phyloP scores from a whole-genome alignment of 2,113 vertebrate genomes.

The Pogona vitticeps region DNA sequence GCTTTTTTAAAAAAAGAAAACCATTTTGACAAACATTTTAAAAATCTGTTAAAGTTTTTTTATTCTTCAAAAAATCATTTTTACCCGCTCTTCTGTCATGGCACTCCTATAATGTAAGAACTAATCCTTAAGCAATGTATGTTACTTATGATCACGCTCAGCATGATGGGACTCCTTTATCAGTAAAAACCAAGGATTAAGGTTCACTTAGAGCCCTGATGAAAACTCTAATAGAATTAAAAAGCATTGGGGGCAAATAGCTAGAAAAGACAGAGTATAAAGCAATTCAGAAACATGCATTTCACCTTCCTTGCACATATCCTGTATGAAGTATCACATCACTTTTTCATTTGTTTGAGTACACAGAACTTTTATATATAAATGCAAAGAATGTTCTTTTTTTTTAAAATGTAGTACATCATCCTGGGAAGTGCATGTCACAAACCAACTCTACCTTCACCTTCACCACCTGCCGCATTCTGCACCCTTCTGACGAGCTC shows the following conservation, averaged over 20 bases:
- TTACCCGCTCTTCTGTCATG: not conserved
- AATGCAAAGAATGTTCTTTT: constrained; percentile 74
- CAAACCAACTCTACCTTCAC: constrained; percentile 98
- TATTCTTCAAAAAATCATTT: too few relatives aligned
- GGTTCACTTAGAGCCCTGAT: not conserved
- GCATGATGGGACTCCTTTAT: not conserved
- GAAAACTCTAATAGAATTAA: not conserved
- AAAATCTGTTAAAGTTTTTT: too few relatives aligned
- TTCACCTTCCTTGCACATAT: constrained; percentile 63
- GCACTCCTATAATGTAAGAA: not conserved
- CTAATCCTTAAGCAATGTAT: not conserved
- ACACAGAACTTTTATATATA: constrained; percentile 56
- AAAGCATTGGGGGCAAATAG: too few relatives aligned
- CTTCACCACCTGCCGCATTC: constrained; percentile 97
- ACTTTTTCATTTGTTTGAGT: constrained; percentile 61
- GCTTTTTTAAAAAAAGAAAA: too few relatives aligned
- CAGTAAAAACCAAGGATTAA: not conserved
- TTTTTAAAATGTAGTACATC: constrained; percentile 84
- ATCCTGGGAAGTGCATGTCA: constrained; percentile 97
- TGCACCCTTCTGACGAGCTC: constrained; percentile 96
- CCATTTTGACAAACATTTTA: too few relatives aligned
- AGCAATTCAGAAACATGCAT: not conserved
- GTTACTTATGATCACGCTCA: not conserved
- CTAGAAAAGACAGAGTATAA: too few relatives aligned
- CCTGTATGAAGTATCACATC: constrained; percentile 62